These are phyloP conservation scores for Acanthopleura granulata DNA, from an alignment of 2,888 invertebrate genomes.

Conservation along the genomic window DNA sequence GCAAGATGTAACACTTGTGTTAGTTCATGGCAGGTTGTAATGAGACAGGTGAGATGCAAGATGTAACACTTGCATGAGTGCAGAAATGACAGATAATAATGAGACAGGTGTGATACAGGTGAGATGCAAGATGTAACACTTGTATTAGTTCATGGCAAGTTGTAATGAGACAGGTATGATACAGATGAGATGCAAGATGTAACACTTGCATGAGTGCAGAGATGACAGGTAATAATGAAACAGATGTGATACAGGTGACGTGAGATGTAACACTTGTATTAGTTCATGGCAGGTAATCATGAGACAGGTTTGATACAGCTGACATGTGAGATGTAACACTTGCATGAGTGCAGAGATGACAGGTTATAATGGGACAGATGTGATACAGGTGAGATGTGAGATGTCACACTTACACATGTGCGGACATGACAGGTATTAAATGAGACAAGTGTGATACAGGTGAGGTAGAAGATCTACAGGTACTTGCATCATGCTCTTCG, in stretches of 20 bases:
- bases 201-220: constrained; percentile 72
- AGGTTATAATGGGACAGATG: not conserved
- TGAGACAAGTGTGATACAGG: constrained; percentile 3
- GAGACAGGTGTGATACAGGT: constrained; percentile 2
- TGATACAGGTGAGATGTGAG: not conserved
- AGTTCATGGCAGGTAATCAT: constrained; percentile 77
- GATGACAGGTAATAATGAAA: constrained; percentile 76
- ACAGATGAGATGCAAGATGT: constrained; percentile 43
- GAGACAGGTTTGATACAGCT: constrained; percentile 75
- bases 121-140: not conserved
- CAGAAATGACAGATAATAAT: not conserved
- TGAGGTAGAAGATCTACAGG: not conserved
- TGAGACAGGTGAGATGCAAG: constrained; percentile 71
- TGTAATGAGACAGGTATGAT: not conserved
- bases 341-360: constrained; percentile 35
- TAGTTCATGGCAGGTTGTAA: constrained; percentile 77
- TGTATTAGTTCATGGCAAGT: too few relatives aligned
- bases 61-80: not conserved
- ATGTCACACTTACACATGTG: not conserved
- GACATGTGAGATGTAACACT: constrained; percentile 64
- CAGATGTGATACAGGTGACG: constrained; percentile 72
- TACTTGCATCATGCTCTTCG: too few relatives aligned
- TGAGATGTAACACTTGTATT: constrained; percentile 70
- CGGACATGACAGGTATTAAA: not conserved
- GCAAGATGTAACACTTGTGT: constrained; percentile 72